Conservation (phyloP, 1,140 invertebrate genomes). For the Neodiprion fabricii region DNA sequence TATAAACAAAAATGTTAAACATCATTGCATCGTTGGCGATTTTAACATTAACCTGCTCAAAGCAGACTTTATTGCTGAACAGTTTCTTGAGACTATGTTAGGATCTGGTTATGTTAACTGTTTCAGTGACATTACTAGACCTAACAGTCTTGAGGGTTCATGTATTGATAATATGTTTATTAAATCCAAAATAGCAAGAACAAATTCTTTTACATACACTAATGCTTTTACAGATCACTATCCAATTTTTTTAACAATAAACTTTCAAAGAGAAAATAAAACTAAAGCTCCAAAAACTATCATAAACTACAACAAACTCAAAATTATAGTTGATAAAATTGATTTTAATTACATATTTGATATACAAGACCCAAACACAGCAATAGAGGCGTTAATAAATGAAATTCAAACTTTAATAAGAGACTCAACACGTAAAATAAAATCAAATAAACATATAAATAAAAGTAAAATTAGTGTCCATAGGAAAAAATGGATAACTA, state of each 20-base stretch:
- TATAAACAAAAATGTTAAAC: neutral
- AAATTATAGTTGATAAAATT: neutral
- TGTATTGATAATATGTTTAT: neutral
- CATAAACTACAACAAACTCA: neutral
- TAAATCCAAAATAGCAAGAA: neutral
- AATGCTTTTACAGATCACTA: neutral
- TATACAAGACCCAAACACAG: neutral
- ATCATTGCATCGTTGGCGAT: neutral
- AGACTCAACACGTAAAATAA: neutral
- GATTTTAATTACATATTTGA: neutral
- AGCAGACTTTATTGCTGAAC: neutral
- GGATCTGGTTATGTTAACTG: neutral
- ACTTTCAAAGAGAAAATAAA: neutral
- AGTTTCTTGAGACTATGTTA: neutral
- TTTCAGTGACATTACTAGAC: neutral
- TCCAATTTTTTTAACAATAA: neutral
- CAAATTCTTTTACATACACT: neutral
- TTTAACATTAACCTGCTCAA: neutral
- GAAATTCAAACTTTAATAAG: neutral
- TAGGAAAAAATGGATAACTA: conserved; percentile 2
- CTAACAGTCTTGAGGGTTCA: neutral
- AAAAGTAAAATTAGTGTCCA: neutral
- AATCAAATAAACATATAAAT: neutral
- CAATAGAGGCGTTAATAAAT: neutral
- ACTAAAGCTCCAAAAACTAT: neutral